phyloP scores from a whole-genome alignment of 2,797 vertebrate species.

The Halcyon smyrnensis region DNA sequence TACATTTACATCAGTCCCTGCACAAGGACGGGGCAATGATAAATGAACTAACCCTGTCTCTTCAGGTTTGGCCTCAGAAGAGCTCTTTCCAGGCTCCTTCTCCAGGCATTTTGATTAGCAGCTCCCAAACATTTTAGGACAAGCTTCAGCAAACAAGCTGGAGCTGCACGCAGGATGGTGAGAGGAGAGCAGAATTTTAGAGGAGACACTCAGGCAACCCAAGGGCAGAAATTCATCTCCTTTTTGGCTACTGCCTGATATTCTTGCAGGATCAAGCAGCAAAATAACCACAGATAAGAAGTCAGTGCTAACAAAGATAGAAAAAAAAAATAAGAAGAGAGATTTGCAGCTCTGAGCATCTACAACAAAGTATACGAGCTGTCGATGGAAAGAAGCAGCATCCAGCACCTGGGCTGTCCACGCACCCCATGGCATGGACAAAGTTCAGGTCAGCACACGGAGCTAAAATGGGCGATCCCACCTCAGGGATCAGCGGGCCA shows the following conservation, averaged over 20 bases:
- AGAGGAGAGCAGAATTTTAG: not conserved
- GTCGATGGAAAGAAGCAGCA: not conserved
- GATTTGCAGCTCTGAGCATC: not conserved
- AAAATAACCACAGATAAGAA: not conserved
- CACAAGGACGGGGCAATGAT: not conserved
- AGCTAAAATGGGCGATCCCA: not conserved
- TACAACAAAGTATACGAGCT: not conserved
- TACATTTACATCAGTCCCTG: not conserved
- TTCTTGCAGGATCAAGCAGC: not conserved
- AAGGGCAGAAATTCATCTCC: not conserved
- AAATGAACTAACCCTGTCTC: not conserved
- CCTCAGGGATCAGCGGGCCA: rapidly evolving
- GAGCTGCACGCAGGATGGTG: not conserved
- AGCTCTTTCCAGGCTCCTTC: not conserved
- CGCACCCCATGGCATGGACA: rapidly evolving
- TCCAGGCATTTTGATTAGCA: not conserved
- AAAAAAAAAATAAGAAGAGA: not conserved
- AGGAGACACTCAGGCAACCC: not conserved
- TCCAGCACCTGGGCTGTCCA: not conserved
- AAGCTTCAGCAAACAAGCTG: not conserved
- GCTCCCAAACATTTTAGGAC: not conserved
- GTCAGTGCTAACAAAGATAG: not conserved
- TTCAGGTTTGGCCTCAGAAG: not conserved
- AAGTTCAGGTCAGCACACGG: not conserved
- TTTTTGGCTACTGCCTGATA: not conserved